These are phyloP conservation scores for Darevskia nairensis DNA, from an alignment of 2,797 vertebrate genomes.

Conservation along the genomic window DNA sequence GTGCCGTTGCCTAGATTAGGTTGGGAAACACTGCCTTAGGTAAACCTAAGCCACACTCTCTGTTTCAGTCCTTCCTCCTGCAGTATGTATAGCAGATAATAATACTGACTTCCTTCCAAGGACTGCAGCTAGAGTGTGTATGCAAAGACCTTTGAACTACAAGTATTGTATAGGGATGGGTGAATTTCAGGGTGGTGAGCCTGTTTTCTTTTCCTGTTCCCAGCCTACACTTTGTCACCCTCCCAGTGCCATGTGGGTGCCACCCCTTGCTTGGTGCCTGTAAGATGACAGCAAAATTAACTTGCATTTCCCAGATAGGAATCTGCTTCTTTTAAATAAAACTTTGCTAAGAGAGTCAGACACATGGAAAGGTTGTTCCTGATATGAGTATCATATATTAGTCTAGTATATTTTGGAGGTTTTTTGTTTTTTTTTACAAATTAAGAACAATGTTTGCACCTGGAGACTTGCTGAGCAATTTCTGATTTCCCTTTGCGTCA, in stretches of 20 bases:
- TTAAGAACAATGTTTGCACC: neutral
- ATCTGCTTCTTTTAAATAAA: too few relatives aligned
- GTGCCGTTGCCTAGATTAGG: too few relatives aligned
- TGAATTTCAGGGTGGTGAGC: neutral
- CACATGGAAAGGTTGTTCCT: neutral
- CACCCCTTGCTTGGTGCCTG: neutral
- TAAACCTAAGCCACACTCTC: neutral
- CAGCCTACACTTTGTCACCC: neutral
- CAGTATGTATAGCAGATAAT: too few relatives aligned
- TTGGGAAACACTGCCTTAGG: too few relatives aligned
- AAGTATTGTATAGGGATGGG: too few relatives aligned
- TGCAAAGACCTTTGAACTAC: too few relatives aligned
- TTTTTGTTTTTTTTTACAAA: neutral
- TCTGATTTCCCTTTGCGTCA: neutral
- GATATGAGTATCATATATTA: neutral
- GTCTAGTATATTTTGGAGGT: neutral
- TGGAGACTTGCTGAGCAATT: conserved; percentile 19
- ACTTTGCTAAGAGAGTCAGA: neutral
- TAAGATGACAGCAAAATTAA: neutral
- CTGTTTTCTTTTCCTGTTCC: neutral
- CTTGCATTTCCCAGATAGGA: neutral
- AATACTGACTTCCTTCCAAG: too few relatives aligned
- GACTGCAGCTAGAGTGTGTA: too few relatives aligned
- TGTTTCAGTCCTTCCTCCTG: too few relatives aligned
- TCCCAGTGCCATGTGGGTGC: neutral